These are phyloP conservation scores for Trematomus loennbergii DNA, from an alignment of 2,113 vertebrate genomes.

Conservation along the genomic window DNA sequence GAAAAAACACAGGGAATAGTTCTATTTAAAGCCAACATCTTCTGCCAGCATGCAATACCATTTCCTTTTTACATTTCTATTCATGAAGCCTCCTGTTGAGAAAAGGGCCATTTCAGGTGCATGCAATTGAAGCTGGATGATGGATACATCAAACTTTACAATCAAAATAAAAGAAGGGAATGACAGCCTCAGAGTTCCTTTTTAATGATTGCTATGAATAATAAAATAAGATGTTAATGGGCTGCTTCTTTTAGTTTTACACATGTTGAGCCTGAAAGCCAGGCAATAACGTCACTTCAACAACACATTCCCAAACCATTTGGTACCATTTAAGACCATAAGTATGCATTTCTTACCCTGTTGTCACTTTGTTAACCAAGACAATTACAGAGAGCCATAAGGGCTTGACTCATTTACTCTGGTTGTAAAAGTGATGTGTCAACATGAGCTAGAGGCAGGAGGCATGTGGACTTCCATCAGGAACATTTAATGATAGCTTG, in stretches of 20 bases:
- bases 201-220: neutral
- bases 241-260: neutral
- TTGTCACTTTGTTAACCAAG: conserved; percentile 1
- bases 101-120: conserved; percentile 38
- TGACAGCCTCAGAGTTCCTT: conserved; percentile 2
- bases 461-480: neutral
- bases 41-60: conserved; percentile 35
- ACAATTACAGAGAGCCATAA: conserved; percentile 28
- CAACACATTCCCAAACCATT: conserved; percentile 44
- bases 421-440: conserved; percentile 22
- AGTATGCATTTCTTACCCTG: conserved; percentile 13
- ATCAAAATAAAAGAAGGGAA: conserved; percentile 22
- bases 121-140: conserved; percentile 9
- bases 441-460: conserved; percentile 21
- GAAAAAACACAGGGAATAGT: conserved; percentile 48
- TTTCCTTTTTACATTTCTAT: conserved; percentile 38
- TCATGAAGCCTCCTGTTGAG: conserved; percentile 47
- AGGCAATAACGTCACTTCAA: neutral
- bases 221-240: conserved; percentile 14
- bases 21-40: conserved; percentile 57
- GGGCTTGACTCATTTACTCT: neutral
- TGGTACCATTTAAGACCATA: conserved; percentile 44
- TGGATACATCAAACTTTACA: conserved; percentile 20
- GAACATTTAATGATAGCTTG: neutral
- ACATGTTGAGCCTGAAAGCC: neutral